Evolutionary conservation across 2,113 vertebrate species (phyloP).

Genomic region (Pedionomus torquatus): DNA sequence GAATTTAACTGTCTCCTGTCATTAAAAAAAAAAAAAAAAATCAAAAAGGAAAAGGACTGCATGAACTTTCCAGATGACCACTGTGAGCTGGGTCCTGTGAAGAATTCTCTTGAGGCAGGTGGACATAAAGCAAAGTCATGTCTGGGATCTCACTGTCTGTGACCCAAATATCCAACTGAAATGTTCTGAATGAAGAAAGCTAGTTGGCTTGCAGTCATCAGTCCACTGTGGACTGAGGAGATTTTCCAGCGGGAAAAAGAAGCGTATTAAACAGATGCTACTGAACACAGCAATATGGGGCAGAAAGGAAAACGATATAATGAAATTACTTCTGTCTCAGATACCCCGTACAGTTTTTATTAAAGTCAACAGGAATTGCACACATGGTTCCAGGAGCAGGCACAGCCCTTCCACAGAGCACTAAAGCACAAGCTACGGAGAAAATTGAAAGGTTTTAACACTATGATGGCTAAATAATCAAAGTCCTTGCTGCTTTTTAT

Average conservation of each 20-base stretch:
- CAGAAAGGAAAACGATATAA: conserved; percentile 13
- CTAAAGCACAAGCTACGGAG: neutral
- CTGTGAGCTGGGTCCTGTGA: neutral
- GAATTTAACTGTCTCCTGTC: neutral
- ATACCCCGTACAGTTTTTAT: neutral
- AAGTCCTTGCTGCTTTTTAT: neutral
- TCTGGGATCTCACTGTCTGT: neutral
- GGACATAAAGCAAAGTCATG: neutral
- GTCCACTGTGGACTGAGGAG: neutral
- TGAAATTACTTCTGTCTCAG: conserved; percentile 49
- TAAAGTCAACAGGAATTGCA: conserved; percentile 35
- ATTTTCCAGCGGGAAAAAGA: conserved; percentile 20
- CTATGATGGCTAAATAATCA: neutral
- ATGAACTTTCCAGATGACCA: neutral
- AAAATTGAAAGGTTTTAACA: neutral
- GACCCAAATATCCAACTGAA: neutral
- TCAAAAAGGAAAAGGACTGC: neutral
- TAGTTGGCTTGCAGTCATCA: neutral
- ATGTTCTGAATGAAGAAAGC: neutral
- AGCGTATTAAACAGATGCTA: conserved; percentile 58
- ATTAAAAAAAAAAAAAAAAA: neutral
- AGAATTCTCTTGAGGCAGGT: neutral
- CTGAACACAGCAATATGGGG: conserved; percentile 18
- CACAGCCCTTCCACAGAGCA: neutral
- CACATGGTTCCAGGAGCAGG: neutral